Evolutionary conservation across 2,113 vertebrate genomes (phyloP), one percentile per base, ranked within the genome.

Genomic region (Festucalex cinctus): DNA sequence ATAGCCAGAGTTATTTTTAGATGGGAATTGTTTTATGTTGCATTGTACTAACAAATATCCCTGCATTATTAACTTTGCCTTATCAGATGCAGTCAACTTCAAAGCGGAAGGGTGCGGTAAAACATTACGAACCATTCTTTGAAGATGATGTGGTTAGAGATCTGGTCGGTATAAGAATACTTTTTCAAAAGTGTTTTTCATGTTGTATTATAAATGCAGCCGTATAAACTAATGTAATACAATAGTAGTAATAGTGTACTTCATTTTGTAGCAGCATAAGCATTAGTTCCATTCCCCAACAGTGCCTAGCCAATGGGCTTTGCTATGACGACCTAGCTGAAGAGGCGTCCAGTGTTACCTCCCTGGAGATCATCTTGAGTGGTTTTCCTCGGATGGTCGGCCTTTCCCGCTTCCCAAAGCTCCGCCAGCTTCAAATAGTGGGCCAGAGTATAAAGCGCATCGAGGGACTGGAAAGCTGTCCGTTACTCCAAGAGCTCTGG

Each of bases 321-420:
- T 88, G 75, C 68, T 91, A 90, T 74, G 93, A 95, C 60, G 90
- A 88, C n/a, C 14, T 91, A 77, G 78, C 73, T 74, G 76, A 91
- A 79, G 89, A 93, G 43, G 90, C 89, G 73, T 72, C 84, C 54
- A 76, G 69, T 62, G 63, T 84, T 65, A 80, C 63, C 44, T 89
- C 85, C 43, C 80, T 96, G 76, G 90, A 95, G 82, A 91, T 95
- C 81, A 94, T 95, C 86, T 95, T 95, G 82, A 93, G 89, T 37
- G 93, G 92, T 58, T 93, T 91, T 69, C 90, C 93, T 0, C 82
- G 71, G 36, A 94, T 93, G 84, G 81, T 90, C n/a, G 92, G 91
- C 44, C 91, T 93, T 3, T 92, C 91, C 43, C 86, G 89, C 51
- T 96, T 94, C 77, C 92, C 91, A 62, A 87, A 74, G 41, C 83